Conservation (phyloP, 2,113 vertebrate species). For the Chloroceryle aenea region DNA sequence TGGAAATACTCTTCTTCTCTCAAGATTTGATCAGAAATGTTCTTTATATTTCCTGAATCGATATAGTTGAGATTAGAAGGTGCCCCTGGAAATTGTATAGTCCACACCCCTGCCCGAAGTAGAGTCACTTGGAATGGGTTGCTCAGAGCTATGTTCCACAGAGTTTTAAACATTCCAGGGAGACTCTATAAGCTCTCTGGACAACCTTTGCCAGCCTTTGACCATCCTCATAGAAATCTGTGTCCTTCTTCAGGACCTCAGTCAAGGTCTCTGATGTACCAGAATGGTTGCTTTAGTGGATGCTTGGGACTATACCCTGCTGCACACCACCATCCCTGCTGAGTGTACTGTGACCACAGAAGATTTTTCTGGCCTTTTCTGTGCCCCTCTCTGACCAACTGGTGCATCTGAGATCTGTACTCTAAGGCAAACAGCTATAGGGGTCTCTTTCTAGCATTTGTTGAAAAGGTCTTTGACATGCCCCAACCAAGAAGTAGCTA, state of each 20-base stretch:
- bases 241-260: not conserved
- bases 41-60: not conserved
- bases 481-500: not conserved
- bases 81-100: not conserved
- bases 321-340: not conserved
- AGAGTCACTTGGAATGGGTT: not conserved
- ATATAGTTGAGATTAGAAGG: not conserved
- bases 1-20: not conserved
- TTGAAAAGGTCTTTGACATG: not conserved
- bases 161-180: not conserved
- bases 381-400: not conserved
- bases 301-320: fast-evolving
- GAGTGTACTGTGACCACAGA: not conserved
- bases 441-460: not conserved
- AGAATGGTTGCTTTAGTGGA: not conserved
- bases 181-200: not conserved
- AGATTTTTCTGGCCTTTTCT: not conserved
- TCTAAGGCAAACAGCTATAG: not conserved
- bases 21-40: not conserved
- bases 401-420: not conserved
- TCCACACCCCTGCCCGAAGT: not conserved
- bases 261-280: not conserved
- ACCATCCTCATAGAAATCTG: not conserved
- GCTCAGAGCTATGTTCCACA: fast-evolving
- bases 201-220: not conserved